Conservation (phyloP, 2,888 invertebrate species). For the Chorisops tibialis region DNA sequence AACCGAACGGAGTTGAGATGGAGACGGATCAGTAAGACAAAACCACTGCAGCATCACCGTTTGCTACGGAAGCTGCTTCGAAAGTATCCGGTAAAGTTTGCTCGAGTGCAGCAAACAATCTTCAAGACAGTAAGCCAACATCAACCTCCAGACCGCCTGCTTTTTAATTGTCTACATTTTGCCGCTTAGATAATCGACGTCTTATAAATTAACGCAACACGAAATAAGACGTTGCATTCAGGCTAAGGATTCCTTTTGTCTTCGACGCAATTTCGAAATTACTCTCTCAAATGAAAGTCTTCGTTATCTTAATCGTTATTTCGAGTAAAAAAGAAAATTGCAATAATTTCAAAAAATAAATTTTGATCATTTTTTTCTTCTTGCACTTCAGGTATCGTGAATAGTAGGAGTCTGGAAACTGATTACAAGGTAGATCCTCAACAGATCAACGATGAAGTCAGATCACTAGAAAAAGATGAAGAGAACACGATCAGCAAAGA, state of each 20-base stretch:
- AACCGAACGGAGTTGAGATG: too few relatives aligned
- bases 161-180: not conserved
- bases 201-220: slow-evolving; percentile 1
- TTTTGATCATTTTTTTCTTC: not conserved
- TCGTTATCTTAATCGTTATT: too few relatives aligned
- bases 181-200: not conserved
- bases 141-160: not conserved
- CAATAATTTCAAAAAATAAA: too few relatives aligned
- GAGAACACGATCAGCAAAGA: slow-evolving; percentile 8
- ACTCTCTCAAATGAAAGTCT: too few relatives aligned
- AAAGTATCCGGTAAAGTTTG: too few relatives aligned
- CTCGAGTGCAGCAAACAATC: too few relatives aligned
- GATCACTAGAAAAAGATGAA: not conserved
- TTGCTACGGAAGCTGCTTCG: too few relatives aligned
- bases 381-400: not conserved
- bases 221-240: not conserved
- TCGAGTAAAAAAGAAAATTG: too few relatives aligned
- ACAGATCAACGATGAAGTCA: not conserved
- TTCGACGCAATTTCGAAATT: not conserved
- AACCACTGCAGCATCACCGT: too few relatives aligned
- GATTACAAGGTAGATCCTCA: not conserved
- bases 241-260: not conserved
- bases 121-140: not conserved
- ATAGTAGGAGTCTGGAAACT: not conserved
- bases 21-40: too few relatives aligned